phyloP scores from a whole-genome alignment of 2,888 invertebrate genomes.

The Eupithecia dodoneata region DNA sequence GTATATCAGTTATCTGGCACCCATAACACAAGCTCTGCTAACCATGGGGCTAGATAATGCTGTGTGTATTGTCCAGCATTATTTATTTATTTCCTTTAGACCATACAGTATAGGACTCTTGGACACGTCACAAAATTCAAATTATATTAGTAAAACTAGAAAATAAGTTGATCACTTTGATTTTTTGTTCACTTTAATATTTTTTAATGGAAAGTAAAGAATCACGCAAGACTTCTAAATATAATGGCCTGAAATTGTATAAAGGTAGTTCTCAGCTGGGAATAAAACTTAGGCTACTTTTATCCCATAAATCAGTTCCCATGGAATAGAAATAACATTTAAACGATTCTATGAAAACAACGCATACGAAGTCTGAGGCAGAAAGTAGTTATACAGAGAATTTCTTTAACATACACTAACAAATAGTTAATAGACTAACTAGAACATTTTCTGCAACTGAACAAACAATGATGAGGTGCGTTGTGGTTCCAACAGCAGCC shows the following conservation, averaged over 20 bases:
- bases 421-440: too few relatives aligned
- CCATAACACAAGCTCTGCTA: too few relatives aligned
- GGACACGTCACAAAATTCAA: too few relatives aligned
- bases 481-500: neutral
- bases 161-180: too few relatives aligned
- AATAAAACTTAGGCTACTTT: neutral
- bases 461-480: neutral
- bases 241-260: neutral
- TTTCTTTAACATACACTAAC: neutral
- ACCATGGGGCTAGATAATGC: too few relatives aligned
- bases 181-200: too few relatives aligned
- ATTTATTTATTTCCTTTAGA: too few relatives aligned
- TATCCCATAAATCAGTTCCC: neutral
- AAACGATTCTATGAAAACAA: neutral
- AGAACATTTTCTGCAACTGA: neutral
- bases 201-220: too few relatives aligned
- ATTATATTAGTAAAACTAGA: too few relatives aligned
- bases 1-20: too few relatives aligned
- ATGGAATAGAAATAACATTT: neutral
- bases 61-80: too few relatives aligned
- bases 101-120: too few relatives aligned
- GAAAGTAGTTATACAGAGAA: neutral
- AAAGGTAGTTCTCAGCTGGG: neutral
- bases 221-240: neutral
- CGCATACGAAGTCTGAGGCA: neutral